phyloP scores from a whole-genome alignment of 2,797 vertebrate genomes.

The Coregonus suidteri region DNA sequence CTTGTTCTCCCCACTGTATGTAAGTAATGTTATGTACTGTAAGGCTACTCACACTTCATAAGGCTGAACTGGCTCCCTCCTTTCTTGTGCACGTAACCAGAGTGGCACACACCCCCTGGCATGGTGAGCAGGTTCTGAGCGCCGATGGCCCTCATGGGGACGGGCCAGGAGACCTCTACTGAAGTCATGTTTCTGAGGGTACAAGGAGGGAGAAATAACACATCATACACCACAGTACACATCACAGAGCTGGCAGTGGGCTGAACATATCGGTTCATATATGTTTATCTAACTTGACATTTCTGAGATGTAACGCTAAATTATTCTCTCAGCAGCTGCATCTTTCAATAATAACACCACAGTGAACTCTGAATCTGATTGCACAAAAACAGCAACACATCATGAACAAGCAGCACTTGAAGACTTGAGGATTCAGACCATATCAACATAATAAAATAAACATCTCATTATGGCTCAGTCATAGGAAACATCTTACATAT shows the following conservation, averaged over 20 bases:
- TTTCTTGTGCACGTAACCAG: conserved; percentile 96
- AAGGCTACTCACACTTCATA: conserved; percentile 87
- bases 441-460: not conserved
- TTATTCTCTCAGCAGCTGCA: not conserved
- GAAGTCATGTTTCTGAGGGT: conserved; percentile 85
- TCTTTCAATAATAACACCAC: not conserved
- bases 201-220: not conserved
- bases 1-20: too few relatives aligned
- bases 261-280: not conserved
- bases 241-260: not conserved
- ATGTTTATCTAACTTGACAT: not conserved
- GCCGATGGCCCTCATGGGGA: conserved; percentile 95
- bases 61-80: conserved; percentile 95
- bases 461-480: not conserved
- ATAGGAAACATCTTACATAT: not conserved
- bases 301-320: not conserved
- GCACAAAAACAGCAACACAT: not conserved
- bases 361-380: not conserved
- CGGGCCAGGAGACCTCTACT: conserved; percentile 85
- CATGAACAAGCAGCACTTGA: not conserved
- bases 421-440: not conserved
- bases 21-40: not conserved
- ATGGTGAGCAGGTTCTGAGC: conserved; percentile 97
- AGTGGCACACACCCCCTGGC: conserved; percentile 89
- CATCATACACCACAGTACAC: not conserved